phyloP scores from a whole-genome alignment of 2,113 vertebrate genomes.

The Vulpes vulpes region DNA sequence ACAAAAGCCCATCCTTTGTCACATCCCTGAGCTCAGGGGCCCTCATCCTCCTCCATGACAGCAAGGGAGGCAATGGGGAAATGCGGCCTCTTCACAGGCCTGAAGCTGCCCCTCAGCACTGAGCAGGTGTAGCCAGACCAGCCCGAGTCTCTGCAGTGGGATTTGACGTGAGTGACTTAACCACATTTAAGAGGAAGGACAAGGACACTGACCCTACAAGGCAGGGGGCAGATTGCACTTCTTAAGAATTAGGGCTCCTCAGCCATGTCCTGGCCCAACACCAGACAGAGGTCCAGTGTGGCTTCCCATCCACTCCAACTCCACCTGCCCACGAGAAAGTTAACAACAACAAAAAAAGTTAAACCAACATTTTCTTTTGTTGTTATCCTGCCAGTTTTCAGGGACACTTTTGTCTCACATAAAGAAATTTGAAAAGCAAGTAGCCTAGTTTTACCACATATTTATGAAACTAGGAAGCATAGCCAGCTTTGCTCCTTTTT shows the following conservation, averaged over 20 bases:
- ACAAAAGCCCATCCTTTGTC: neutral
- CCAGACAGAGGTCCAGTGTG: neutral
- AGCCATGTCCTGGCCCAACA: neutral
- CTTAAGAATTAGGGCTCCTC: neutral
- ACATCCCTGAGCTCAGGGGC: neutral
- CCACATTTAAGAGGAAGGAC: no score
- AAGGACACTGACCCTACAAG: rapidly evolving
- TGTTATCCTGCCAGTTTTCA: neutral
- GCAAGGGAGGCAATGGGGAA: rapidly evolving
- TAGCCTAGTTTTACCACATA: neutral
- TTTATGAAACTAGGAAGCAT: conserved; percentile 48
- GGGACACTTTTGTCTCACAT: neutral
- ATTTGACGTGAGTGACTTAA: neutral
- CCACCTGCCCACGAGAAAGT: neutral
- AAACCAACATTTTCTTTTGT: neutral
- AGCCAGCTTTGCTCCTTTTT: neutral
- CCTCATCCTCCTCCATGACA: neutral
- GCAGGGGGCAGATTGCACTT: neutral
- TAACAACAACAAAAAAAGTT: neutral
- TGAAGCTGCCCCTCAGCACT: neutral
- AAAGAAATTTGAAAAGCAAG: neutral
- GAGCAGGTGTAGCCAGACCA: no score
- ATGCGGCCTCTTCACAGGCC: rapidly evolving
- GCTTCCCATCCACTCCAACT: neutral
- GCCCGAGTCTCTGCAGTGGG: no score